Evolutionary conservation across 2,113 vertebrate species (phyloP).

Genomic region (Collichthys lucidus): DNA sequence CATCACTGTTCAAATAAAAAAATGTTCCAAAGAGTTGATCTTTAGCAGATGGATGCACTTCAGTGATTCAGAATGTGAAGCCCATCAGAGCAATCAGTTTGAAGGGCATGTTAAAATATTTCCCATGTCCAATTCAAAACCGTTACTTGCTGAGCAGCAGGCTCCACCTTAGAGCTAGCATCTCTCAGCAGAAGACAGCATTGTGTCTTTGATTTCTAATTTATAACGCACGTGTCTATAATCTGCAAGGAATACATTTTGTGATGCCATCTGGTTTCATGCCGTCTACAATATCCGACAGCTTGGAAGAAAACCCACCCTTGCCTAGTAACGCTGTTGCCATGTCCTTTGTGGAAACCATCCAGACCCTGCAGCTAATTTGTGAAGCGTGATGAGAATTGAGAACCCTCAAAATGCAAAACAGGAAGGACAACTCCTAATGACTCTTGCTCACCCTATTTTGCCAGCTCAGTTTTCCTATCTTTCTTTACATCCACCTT

Average conservation of each 20-base stretch:
- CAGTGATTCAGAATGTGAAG: constrained; percentile 26
- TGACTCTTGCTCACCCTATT: constrained; percentile 10
- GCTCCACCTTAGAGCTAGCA: not conserved
- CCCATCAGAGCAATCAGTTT: constrained; percentile 11
- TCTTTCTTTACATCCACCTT: not conserved
- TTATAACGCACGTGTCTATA: constrained; percentile 24
- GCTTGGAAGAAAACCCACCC: constrained; percentile 46
- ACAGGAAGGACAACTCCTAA: constrained; percentile 26
- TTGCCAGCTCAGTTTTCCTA: constrained; percentile 2
- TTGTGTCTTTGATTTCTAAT: constrained; percentile 35
- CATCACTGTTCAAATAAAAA: not conserved
- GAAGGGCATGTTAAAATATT: constrained; percentile 3
- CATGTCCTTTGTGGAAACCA: constrained; percentile 73
- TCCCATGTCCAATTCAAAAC: constrained; percentile 19
- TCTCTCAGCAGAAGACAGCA: not conserved
- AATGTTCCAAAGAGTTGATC: not conserved
- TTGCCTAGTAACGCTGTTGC: constrained; percentile 79
- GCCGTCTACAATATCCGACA: constrained; percentile 52
- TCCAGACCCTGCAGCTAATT: constrained; percentile 67
- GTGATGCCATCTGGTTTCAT: constrained; percentile 48
- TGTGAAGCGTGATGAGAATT: constrained; percentile 72
- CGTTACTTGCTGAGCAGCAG: constrained; percentile 11
- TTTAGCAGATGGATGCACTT: constrained; percentile 40
- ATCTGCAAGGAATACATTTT: constrained; percentile 34
- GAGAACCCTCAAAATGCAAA: constrained; percentile 75